phyloP scores from a whole-genome alignment of 1,140 invertebrate genomes.

The Arion vulgaris region DNA sequence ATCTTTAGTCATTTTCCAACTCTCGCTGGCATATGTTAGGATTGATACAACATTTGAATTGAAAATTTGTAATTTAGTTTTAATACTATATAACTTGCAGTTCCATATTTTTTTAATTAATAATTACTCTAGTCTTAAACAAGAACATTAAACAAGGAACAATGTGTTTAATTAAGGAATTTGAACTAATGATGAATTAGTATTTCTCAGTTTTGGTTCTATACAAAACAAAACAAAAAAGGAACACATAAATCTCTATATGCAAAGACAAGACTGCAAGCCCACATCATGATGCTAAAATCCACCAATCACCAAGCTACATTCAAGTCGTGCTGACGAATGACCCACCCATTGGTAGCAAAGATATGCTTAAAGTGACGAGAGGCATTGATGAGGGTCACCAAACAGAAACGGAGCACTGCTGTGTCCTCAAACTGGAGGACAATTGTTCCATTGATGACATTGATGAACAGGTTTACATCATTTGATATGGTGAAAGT shows the following conservation, averaged over 20 bases:
- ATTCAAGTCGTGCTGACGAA: not conserved
- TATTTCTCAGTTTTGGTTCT: no score
- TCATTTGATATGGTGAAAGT: slow-evolving; percentile 98
- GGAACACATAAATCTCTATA: not conserved
- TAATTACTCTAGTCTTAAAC: no score
- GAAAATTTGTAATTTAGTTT: no score
- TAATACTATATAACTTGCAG: no score
- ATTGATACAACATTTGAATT: no score
- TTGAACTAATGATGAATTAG: no score
- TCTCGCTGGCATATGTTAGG: no score
- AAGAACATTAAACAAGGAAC: no score
- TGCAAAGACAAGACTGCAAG: not conserved
- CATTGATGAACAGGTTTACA: slow-evolving; percentile 97
- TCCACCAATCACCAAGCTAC: slow-evolving; percentile 12
- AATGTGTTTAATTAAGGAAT: no score
- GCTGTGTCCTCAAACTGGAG: slow-evolving; percentile 96
- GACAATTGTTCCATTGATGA: slow-evolving; percentile 96
- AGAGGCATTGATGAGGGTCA: slow-evolving; percentile 97
- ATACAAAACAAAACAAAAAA: not conserved
- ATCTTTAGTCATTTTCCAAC: no score
- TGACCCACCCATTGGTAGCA: slow-evolving; percentile 90
- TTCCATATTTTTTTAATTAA: no score
- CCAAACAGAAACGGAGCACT: slow-evolving; percentile 94
- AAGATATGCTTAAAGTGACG: slow-evolving; percentile 99
- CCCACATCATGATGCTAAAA: not conserved